Base-by-base conservation (phyloP, 2,113 vertebrate species). In the Lichenostomus cassidix region DNA sequence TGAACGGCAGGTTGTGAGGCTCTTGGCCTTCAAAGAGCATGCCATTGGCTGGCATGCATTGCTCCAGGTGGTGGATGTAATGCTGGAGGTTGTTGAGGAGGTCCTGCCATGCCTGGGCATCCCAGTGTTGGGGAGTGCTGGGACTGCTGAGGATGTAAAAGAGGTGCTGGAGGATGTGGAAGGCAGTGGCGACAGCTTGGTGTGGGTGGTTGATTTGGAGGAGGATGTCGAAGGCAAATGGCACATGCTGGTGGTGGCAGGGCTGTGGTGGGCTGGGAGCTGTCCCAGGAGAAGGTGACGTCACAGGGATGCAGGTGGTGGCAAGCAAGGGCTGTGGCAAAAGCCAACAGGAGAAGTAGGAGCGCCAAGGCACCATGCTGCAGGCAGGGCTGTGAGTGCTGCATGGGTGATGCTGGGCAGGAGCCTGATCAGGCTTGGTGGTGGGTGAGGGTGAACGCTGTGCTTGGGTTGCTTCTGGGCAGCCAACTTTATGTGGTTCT, bases 21-120 rank as follows among this genome's bases (percentile, higher is more conserved):
- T 25, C 3, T 31, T 35, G 46, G 0, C 28, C 4, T 37, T 35
- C 6, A 31, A 9, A 14, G 18, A 11, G 13, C 17, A 1, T 15
- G 7, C 7, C 6, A 25, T 14, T 52, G 27, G 3, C 25, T 28
- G 7, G 4, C 5, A 82, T 15, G 33, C 94, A 87, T 5, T 59
- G 37, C 27, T 89, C 8, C 6, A 83, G 24, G 4, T 37, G 24
- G 8, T 89, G 4, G 10, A 39, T 55, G 22, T 76, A 35, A 3
- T 71, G 69, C 3, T 63, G 6, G 11, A 85, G 10, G 21, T 20
- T 15, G 10, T 83, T 39, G 47, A 87, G 90, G 25, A 41, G 63
- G 20, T n/a, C 7, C 2, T 63, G 29, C 1, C 31, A 31, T 74
- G 76, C 87, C 29, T 31, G 4, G 19, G 7, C 3, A 28, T 49